Evolutionary conservation across 1,140 invertebrate genomes (phyloP), one percentile per base, ranked within the genome.

Genomic region (Solen grandis): DNA sequence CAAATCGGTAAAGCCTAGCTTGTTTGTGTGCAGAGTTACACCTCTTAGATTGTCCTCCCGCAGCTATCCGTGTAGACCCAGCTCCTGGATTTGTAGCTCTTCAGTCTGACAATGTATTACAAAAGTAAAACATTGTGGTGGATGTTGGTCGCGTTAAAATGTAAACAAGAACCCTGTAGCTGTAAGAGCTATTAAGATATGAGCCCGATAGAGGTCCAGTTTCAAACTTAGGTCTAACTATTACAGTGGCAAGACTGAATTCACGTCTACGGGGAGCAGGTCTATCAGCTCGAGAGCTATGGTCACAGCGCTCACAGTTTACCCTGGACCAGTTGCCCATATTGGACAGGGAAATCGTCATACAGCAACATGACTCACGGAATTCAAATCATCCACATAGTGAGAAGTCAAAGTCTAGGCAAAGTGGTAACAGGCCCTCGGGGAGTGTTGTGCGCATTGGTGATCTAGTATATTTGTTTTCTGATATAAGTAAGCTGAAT

Each of bases 131-230:
- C 22, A 29, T 83, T 16, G 29, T 1, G 1, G 10, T 85, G 31
- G 80, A 82, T 50, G 25, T 82, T 35, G 68, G 70, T 13, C 16
- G 78, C 1, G 41, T 41, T 10, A 74, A 72, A 84, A 86, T 36
- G 14, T 52, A 5, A 82, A 86, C 59, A 84, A 86, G 63, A 84
- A 83, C 38, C 76, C 82, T 31, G 81, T 82, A 19, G 73, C 73
- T 13, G 80, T 78, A 69, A 77, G 70, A 74, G 41, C 19, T 74
- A 19, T 35, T 74, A 36, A 19, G 8, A 10, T n/a, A 8, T 8
- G 10, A 22, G 22, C 55, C 55, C 8, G 22, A 22, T 22, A 22
- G n/a, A 4, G 41, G 41, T 4, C 33, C 63, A 22, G 13, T 66
- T 3, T 41, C 29, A 3, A 46, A 66, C 13, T 5, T 41, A 19